These are phyloP conservation scores for Mus spicilegus DNA, from an alignment of 2,113 vertebrate species.

Conservation along the genomic window DNA sequence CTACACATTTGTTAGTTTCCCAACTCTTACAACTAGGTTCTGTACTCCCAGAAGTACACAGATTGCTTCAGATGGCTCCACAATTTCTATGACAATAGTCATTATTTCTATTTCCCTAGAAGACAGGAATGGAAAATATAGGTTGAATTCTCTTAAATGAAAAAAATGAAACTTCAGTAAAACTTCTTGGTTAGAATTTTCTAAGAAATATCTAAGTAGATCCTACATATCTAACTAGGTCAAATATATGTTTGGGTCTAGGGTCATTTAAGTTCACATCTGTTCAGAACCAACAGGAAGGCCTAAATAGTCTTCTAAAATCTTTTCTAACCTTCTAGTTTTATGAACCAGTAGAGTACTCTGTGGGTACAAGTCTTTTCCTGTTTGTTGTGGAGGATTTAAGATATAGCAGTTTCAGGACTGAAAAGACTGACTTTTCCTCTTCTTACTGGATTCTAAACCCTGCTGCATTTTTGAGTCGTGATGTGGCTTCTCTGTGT, in stretches of 20 bases:
- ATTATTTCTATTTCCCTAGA: conserved; percentile 40
- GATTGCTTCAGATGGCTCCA: not conserved
- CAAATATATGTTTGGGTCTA: not conserved
- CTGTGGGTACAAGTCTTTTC: conserved; percentile 29
- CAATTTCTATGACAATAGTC: not conserved
- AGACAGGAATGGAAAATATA: conserved; percentile 20
- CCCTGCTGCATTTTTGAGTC: not conserved
- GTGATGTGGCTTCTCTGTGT: not conserved
- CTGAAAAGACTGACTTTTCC: not conserved
- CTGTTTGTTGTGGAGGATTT: conserved; percentile 33
- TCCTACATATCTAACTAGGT: not conserved
- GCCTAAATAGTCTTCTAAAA: conserved; percentile 41
- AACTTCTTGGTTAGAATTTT: not conserved
- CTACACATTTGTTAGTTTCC: not conserved
- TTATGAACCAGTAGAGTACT: conserved; percentile 1
- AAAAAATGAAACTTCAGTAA: not conserved
- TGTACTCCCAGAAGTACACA: not conserved
- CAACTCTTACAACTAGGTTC: not conserved
- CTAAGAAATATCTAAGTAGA: conserved; percentile 9
- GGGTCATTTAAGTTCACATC: conserved; percentile 61
- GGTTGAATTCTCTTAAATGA: not conserved
- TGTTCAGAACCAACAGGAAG: conserved; percentile 3
- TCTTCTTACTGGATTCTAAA: not conserved
- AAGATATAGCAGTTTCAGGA: conserved; percentile 29
- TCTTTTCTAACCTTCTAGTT: conserved; percentile 49